Evolutionary conservation across 1,140 invertebrate genomes (phyloP), one percentile per base, ranked within the genome.

Genomic region (Leptopilina boulardi): DNA sequence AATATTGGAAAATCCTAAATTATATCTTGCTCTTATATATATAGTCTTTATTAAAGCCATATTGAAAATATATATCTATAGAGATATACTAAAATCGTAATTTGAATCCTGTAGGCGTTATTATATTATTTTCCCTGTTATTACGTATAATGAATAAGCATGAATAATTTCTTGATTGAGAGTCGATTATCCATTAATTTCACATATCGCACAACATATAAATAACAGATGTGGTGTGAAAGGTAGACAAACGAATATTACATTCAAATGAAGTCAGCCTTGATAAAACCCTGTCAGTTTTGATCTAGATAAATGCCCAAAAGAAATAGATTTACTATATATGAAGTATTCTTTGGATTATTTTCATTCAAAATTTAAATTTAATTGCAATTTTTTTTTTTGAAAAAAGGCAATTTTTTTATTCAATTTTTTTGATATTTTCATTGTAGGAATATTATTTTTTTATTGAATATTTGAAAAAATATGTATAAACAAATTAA

Each of bases 211-310:
- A 42, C 3, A 26, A 34, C 6, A 71, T 41, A 71, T 41, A 71
- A 42, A 44, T 71, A 41, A 44, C n/a, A 41, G 70, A 71, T 71
- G 30, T 15, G 30, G 18, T 38, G 59, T 34, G 59, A 66, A 66
- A 66, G 59, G 59, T 66, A n/a, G n/a, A 23, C 13, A 15, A 34
- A 66, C 26, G 59, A 66, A 66, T 23, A 23, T 38, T 38, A 38
- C 10, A 13, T 34, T 66, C 59, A 66, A 15, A 66, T 15, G 9
- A 66, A 66, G 59, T 66, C 59, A 66, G 59, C 59, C 59, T 66
- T 66, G 26, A 4, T 6, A 23, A 66, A 66, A 66, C 23, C 23
- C 59, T 66, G 26, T 66, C 26, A 30, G 13, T 66, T 66, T 23
- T 66, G 23, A 66, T 66, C 26, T 6, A 66, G 23, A 66, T 26